phyloP scores from a whole-genome alignment of 2,888 invertebrate species.

The Andricus curvator region DNA sequence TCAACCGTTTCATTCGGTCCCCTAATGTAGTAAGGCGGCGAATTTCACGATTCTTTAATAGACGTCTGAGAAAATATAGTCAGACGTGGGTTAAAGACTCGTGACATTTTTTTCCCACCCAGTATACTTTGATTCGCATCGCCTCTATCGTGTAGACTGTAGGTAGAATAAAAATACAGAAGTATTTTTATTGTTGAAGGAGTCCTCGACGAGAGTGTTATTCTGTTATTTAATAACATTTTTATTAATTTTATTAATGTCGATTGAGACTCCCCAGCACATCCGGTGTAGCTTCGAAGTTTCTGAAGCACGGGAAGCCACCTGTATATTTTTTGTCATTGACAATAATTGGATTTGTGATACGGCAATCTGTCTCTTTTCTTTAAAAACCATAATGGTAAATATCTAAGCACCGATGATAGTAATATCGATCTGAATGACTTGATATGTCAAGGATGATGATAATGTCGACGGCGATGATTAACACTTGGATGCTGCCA shows the following conservation, averaged over 20 bases:
- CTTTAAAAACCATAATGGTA: constrained; percentile 24
- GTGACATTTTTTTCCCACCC: constrained; percentile 20
- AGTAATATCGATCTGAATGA: constrained; percentile 21
- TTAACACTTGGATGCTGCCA: constrained; percentile 38
- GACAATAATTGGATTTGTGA: constrained; percentile 49
- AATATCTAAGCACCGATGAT: constrained; percentile 34
- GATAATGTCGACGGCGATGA: constrained; percentile 43
- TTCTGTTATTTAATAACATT: constrained; percentile 19
- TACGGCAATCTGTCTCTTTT: constrained; percentile 37
- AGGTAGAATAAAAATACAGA: constrained; percentile 6
- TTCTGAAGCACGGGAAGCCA: constrained; percentile 33
- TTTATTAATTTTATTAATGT: constrained; percentile 9
- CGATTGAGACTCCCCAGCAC: constrained; percentile 14
- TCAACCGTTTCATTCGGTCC: constrained; percentile 59
- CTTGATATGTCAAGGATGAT: constrained; percentile 44
- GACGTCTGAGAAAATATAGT: neutral
- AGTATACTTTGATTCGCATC: constrained; percentile 40
- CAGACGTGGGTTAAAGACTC: neutral
- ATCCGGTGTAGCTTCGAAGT: constrained; percentile 29
- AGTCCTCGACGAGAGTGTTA: neutral
- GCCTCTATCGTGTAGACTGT: constrained; percentile 4
- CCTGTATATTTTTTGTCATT: constrained; percentile 32
- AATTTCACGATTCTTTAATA: constrained; percentile 19
- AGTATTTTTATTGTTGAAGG: constrained; percentile 6
- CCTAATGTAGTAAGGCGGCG: constrained; percentile 48